Conservation (phyloP, 2,797 vertebrate species). For the Parotocinclus haroldoi region DNA sequence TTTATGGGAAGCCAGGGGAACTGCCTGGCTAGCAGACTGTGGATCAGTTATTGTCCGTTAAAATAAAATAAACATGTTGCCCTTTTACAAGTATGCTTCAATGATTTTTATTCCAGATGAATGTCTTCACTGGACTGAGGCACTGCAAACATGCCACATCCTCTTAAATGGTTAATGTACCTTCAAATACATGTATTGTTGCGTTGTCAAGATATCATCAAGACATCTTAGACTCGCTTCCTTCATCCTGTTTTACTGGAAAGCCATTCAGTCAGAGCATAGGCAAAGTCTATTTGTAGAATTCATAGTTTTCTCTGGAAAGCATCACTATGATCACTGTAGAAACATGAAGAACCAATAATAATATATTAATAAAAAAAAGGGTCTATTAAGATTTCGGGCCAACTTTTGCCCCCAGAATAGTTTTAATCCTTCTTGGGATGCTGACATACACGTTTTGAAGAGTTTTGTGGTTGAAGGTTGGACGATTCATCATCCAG, state of each 20-base stretch:
- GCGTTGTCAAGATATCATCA: constrained; percentile 4
- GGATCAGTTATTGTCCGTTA: constrained; percentile 27
- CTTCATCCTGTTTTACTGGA: not conserved
- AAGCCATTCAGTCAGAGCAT: not conserved
- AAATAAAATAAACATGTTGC: constrained; percentile 30
- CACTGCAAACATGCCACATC: constrained; percentile 16
- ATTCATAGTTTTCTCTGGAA: not conserved
- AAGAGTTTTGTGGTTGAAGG: too few relatives aligned
- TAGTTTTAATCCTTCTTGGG: too few relatives aligned
- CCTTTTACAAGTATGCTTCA: constrained; percentile 7
- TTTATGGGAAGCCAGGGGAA: constrained; percentile 28
- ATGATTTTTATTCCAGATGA: constrained; percentile 17
- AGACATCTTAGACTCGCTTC: not conserved
- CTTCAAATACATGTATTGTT: constrained; percentile 5
- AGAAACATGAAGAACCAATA: not conserved
- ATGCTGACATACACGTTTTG: too few relatives aligned
- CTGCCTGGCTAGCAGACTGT: constrained; percentile 32
- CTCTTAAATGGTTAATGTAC: not conserved
- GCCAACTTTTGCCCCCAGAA: too few relatives aligned
- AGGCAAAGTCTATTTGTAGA: not conserved
- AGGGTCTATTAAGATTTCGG: too few relatives aligned
- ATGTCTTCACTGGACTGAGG: not conserved
- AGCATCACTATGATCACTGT: not conserved
- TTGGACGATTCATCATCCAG: too few relatives aligned
- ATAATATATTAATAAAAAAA: too few relatives aligned